These are phyloP conservation scores for Carassius carassius DNA, from an alignment of 2,113 vertebrate species.

Conservation along the genomic window DNA sequence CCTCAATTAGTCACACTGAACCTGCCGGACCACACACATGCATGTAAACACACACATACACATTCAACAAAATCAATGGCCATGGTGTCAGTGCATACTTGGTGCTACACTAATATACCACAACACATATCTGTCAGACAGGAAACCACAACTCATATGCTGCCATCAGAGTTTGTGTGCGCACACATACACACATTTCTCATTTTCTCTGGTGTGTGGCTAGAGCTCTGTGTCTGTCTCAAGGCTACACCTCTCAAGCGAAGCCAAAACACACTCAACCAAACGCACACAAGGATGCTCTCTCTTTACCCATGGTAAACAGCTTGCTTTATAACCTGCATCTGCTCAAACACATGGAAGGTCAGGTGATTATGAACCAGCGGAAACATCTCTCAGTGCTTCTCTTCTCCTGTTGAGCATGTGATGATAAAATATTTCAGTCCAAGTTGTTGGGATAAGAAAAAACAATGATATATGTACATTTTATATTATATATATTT, in stretches of 20 bases:
- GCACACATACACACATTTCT: slow-evolving; percentile 21
- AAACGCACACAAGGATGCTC: slow-evolving; percentile 41
- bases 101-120: slow-evolving; percentile 40
- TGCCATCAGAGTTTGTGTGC: background rate
- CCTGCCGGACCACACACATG: slow-evolving; percentile 52
- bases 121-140: slow-evolving; percentile 51
- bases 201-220: slow-evolving; percentile 13
- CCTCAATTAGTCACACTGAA: slow-evolving; percentile 56
- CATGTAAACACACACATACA: slow-evolving; percentile 32
- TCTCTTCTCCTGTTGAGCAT: slow-evolving; percentile 1
- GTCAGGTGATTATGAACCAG: slow-evolving; percentile 16
- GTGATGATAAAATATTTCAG: slow-evolving; percentile 27
- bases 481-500: background rate
- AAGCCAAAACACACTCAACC: no score
- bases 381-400: slow-evolving; percentile 48
- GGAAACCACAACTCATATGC: slow-evolving; percentile 52
- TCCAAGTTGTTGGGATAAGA: slow-evolving; percentile 6
- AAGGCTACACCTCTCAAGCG: slow-evolving; percentile 33
- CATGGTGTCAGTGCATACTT: slow-evolving; percentile 49
- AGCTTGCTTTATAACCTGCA: slow-evolving; percentile 24
- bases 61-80: slow-evolving; percentile 30
- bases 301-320: slow-evolving; percentile 42
- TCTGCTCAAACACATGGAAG: slow-evolving; percentile 38
- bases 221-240: slow-evolving; percentile 12
- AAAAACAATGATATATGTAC: background rate